phyloP scores from a whole-genome alignment of 2,888 invertebrate species.

The Phymatocera aterrima region DNA sequence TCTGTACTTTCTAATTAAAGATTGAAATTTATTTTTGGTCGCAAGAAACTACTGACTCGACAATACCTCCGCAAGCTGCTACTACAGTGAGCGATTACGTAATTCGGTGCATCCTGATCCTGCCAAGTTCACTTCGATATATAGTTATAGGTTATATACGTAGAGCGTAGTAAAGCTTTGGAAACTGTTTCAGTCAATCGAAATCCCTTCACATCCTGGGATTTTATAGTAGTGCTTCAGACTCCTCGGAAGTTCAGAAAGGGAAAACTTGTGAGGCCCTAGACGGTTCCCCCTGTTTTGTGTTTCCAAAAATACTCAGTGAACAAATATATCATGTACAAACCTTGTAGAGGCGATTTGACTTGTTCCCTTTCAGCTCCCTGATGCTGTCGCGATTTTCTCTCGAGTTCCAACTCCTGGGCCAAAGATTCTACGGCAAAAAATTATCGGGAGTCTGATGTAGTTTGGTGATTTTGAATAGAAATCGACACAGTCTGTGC shows the following conservation, averaged over 20 bases:
- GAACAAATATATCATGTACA: conserved; percentile 53
- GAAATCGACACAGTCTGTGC: too few species aligned
- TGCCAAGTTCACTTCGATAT: too few species aligned
- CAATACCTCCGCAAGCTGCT: conserved; percentile 5
- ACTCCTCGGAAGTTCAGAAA: too few species aligned
- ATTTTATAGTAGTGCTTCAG: too few species aligned
- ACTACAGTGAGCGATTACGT: not conserved
- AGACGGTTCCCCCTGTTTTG: too few species aligned
- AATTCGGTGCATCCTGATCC: not conserved
- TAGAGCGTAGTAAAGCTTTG: too few species aligned
- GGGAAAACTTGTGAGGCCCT: too few species aligned
- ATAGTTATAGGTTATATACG: too few species aligned
- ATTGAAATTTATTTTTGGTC: conserved; percentile 64
- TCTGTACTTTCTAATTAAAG: conserved; percentile 71
- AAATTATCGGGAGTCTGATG: conserved; percentile 60
- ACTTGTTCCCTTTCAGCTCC: conserved; percentile 86
- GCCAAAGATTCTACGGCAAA: conserved; percentile 87
- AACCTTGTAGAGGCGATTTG: conserved; percentile 89
- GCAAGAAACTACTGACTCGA: conserved; percentile 49
- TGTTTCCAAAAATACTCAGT: too few species aligned
- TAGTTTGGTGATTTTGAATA: too few species aligned
- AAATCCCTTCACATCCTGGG: too few species aligned
- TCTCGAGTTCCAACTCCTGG: conserved; percentile 91
- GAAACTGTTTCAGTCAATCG: too few species aligned
- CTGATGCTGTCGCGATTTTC: conserved; percentile 88